Evolutionary conservation across 2,888 invertebrate species (phyloP), one percentile per base, ranked within the genome.

Genomic region (Diaperis boleti): DNA sequence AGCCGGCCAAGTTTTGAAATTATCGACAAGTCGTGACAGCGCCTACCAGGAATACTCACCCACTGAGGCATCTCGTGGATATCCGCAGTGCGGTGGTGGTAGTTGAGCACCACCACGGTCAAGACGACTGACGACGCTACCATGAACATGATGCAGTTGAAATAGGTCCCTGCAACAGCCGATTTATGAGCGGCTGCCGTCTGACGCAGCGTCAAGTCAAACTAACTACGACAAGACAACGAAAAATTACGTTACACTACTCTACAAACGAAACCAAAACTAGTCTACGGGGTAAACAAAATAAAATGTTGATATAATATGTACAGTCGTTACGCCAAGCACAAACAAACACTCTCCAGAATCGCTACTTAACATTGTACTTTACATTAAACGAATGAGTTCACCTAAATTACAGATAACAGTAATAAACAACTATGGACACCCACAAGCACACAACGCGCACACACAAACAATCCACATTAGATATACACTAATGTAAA

Each of bases 141-240:
- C 96, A 98, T 97, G 85, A 98, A 95, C 98, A 98, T 98, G 85
- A 97, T 97, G 87, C 96, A 96, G 86, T 97, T 97, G 90, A 98
- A 98, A 87, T 98, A 98, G 75, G 97, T 95, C 81, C 97, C 97
- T 75, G 77, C 64, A 78, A 78, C 69, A 73, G 71, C 74, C 72
- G 50, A 18, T 47, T 55, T 60, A 67, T 76, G 59, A 75, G 54
- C 42, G 45, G 54, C 60, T 17, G 59, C 33, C 33, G 52, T 50
- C 59, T 18, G 18, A 64, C 64, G 54, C 61, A 35, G 10, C 41
- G 14, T 59, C 45, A 62, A 39, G 26, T 61, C 59, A 56, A n/a
- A 45, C 61, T 59, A 60, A 64, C 64, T 60, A 64, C 65, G 59
- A 68, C 60, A 45, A 65, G 29, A 61, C 62, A 33, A 62, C 59